phyloP scores from a whole-genome alignment of 1,140 invertebrate genomes.

The Globodera rostochiensis region DNA sequence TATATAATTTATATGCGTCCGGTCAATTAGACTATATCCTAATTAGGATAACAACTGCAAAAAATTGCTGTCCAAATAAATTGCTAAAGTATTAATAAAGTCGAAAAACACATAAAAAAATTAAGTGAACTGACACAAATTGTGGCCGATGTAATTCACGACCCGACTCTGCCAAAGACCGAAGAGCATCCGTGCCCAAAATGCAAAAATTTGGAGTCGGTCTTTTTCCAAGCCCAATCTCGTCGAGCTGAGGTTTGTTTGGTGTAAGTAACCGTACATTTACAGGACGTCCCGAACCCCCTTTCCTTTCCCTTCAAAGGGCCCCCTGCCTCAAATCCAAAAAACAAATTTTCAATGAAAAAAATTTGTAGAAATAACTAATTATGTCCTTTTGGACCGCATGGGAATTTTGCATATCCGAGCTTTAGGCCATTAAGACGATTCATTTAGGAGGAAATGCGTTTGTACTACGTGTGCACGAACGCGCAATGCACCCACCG shows the following conservation, averaged over 20 bases:
- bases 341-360: conserved; percentile 17
- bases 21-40: conserved; percentile 2
- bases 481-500: conserved; percentile 87
- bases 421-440: no score
- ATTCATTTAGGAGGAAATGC: conserved; percentile 83
- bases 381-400: no score
- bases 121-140: conserved; percentile 92
- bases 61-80: no score
- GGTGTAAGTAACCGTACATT: no score
- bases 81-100: not conserved
- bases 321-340: no score
- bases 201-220: conserved; percentile 87
- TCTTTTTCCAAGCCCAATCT: conserved; percentile 91
- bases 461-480: conserved; percentile 97
- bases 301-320: no score
- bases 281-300: no score
- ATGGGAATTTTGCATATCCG: no score
- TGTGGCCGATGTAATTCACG: conserved; percentile 93
- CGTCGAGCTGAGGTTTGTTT: conserved; percentile 79
- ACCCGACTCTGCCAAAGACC: conserved; percentile 93
- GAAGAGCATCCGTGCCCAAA: conserved; percentile 97
- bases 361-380: conserved; percentile 27
- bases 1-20: no score
- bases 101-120: conserved; percentile 42
- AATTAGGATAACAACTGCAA: not conserved